Evolutionary conservation across 2,113 vertebrate species (phyloP).

Genomic region (Natator depressus): DNA sequence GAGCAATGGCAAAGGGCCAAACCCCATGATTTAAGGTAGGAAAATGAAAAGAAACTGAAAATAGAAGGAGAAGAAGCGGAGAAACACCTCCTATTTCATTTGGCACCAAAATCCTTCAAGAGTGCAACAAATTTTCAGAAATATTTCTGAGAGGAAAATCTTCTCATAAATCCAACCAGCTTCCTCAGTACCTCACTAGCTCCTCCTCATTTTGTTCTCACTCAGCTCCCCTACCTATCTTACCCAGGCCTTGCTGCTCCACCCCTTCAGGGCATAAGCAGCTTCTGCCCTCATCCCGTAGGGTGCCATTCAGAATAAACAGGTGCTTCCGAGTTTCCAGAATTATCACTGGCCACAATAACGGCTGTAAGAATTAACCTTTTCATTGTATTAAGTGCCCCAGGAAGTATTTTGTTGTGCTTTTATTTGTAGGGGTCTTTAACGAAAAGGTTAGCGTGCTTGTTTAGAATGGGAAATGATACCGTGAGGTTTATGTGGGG

Average conservation of each 20-base stretch:
- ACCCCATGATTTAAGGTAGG: background rate
- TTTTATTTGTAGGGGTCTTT: background rate
- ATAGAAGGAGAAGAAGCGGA: background rate
- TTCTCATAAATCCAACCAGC: background rate
- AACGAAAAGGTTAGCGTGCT: slow-evolving; percentile 19
- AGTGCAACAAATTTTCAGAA: background rate
- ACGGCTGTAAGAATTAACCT: background rate
- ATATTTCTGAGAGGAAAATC: background rate
- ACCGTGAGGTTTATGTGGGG: background rate
- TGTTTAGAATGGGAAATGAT: slow-evolving; percentile 24
- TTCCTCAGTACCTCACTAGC: background rate
- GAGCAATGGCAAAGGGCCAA: background rate
- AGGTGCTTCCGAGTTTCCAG: background rate
- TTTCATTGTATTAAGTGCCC: background rate
- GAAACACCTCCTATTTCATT: background rate
- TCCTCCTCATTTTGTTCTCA: background rate
- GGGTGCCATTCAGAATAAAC: background rate
- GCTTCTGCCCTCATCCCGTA: background rate
- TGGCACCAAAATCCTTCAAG: background rate
- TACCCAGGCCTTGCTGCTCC: background rate
- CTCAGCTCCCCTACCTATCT: background rate
- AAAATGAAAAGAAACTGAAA: background rate
- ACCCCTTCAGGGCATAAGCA: background rate
- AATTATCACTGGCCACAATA: background rate
- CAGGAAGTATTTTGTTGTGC: background rate